Evolutionary conservation across 1,140 invertebrate genomes (phyloP).

Genomic region (Daktulosphaira vitifoliae): DNA sequence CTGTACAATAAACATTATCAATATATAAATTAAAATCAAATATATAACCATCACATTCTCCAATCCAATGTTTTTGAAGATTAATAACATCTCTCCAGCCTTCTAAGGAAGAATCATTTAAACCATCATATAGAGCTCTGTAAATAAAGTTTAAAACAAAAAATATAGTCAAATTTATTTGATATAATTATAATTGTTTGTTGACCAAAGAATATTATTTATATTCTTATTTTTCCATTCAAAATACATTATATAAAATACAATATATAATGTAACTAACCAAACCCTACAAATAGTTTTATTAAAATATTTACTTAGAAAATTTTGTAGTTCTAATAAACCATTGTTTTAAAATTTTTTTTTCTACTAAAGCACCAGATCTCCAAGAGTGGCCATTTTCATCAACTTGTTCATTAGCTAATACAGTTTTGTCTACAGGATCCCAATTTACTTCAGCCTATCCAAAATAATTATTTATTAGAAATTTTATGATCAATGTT

Average conservation of each 20-base stretch:
- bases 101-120: conserved; percentile 57
- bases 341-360: conserved; percentile 79
- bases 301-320: conserved; percentile 57
- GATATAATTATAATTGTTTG: too few relatives aligned
- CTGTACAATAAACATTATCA: conserved; percentile 40
- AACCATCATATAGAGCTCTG: conserved; percentile 56
- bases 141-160: too few relatives aligned
- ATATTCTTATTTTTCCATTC: too few relatives aligned
- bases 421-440: conserved; percentile 92
- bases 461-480: conserved; percentile 28
- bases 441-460: conserved; percentile 95
- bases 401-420: conserved; percentile 98
- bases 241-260: too few relatives aligned
- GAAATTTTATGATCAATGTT: not conserved
- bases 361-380: conserved; percentile 91
- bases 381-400: conserved; percentile 86
- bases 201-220: too few relatives aligned
- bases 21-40: conserved; percentile 58
- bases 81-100: conserved; percentile 80
- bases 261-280: too few relatives aligned
- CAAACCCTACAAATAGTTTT: too few relatives aligned
- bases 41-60: conserved; percentile 72
- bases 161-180: too few relatives aligned
- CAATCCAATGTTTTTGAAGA: conserved; percentile 93
- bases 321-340: conserved; percentile 86